Evolutionary conservation across 1,140 invertebrate genomes (phyloP).

Genomic region (Augochlora pura): DNA sequence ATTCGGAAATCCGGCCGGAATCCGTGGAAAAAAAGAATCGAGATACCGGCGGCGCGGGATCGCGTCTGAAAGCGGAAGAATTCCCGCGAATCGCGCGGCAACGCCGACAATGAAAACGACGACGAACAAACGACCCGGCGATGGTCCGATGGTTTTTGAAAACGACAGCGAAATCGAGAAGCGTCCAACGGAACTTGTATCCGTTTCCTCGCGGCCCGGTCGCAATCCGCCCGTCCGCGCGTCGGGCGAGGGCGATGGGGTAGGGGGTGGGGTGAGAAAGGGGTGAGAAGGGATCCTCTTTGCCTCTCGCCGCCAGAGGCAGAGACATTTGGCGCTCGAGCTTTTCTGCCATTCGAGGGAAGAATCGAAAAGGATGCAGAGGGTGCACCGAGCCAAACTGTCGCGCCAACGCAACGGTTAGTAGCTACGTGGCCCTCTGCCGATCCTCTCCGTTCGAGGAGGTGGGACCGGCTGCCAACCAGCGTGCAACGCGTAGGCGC

Average conservation of each 20-base stretch:
- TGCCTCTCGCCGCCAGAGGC: constrained; percentile 33
- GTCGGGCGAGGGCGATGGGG: neutral
- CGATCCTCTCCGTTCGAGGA: neutral
- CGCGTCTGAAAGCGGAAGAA: neutral
- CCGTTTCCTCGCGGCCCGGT: constrained; percentile 31
- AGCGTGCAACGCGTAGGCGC: neutral
- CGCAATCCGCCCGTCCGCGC: constrained; percentile 55
- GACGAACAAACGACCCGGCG: neutral
- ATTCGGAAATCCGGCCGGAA: too few species aligned
- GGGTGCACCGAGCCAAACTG: constrained; percentile 33
- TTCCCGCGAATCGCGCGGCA: neutral
- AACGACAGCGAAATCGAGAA: constrained; percentile 15
- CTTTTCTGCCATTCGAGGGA: constrained; percentile 36
- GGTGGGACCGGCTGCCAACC: neutral
- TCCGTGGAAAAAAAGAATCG: neutral
- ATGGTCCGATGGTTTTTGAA: neutral
- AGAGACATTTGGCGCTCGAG: constrained; percentile 58
- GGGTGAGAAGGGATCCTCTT: neutral
- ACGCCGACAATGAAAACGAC: neutral
- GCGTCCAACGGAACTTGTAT: constrained; percentile 11
- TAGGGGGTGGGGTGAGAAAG: too few species aligned
- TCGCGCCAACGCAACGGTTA: constrained; percentile 33
- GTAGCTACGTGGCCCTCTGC: neutral
- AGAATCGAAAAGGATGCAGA: neutral
- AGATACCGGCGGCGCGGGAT: neutral